These are phyloP conservation scores for Ericerus pela DNA, from an alignment of 1,140 invertebrate species.

Conservation along the genomic window DNA sequence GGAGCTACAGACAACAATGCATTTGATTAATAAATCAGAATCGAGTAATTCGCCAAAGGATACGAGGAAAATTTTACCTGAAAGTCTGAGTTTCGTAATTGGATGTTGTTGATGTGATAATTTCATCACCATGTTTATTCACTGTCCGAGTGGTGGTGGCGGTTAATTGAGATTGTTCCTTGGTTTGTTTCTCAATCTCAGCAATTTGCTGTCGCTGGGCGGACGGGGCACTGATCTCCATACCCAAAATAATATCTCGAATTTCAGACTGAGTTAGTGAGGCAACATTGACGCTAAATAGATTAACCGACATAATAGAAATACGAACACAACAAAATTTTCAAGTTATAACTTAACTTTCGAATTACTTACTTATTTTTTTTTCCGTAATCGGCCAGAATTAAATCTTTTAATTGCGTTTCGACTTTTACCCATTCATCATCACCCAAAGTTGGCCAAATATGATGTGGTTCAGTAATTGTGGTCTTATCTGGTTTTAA, in stretches of 20 bases:
- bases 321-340: background rate
- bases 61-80: conserved; percentile 31
- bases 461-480: conserved; percentile 96
- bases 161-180: conserved; percentile 95
- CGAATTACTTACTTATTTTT: conserved; percentile 74
- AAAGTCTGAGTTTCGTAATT: conserved; percentile 98
- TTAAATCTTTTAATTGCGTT: conserved; percentile 94
- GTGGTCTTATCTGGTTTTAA: conserved; percentile 98
- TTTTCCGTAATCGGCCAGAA: conserved; percentile 97
- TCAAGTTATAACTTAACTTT: background rate
- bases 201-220: conserved; percentile 98
- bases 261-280: conserved; percentile 98
- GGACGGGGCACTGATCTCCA: conserved; percentile 98
- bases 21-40: background rate
- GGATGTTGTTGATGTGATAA: conserved; percentile 95
- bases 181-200: conserved; percentile 99
- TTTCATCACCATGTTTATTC: conserved; percentile 99
- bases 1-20: conserved; percentile 41
- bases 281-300: conserved; percentile 78
- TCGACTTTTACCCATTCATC: conserved; percentile 99
- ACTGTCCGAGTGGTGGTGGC: conserved; percentile 95
- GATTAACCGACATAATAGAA: conserved; percentile 20
- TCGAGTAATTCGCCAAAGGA: background rate
- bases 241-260: conserved; percentile 96
- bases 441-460: conserved; percentile 94